Percentiles rank a stretch among this genome's conserved stretches.
These are phyloP conservation scores for Troglohyphantes excavatus DNA, from an alignment of 2,888 invertebrate genomes.

Conservation along the genomic window DNA sequence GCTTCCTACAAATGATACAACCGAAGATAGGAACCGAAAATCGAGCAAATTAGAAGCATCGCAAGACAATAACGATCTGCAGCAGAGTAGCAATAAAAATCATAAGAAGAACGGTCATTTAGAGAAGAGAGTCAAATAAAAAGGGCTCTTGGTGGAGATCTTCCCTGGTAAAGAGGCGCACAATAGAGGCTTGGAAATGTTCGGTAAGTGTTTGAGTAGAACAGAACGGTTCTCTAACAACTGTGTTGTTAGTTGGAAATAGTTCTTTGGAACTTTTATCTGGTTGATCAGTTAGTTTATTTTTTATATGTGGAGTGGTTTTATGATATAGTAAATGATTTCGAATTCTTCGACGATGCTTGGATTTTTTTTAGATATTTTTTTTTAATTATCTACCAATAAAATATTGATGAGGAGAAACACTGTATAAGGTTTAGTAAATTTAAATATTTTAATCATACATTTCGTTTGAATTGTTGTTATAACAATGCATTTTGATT, in stretches of 20 bases:
- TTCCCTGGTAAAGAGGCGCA: not conserved
- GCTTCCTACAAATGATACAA: too few relatives aligned
- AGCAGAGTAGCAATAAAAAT: not conserved
- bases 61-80: not conserved
- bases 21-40: not conserved
- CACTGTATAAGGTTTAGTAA: too few relatives aligned
- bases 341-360: too few relatives aligned
- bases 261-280: slow-evolving; percentile 1
- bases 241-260: slow-evolving; percentile 9
- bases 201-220: not conserved
- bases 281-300: not conserved
- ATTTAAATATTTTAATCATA: too few relatives aligned
- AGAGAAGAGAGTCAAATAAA: slow-evolving; percentile 9
- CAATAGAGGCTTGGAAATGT: slow-evolving; percentile 1
- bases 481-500: too few relatives aligned
- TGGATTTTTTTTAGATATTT: too few relatives aligned
- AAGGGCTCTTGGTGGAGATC: not conserved
- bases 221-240: not conserved
- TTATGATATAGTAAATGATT: too few relatives aligned
- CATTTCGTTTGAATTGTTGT: too few relatives aligned
- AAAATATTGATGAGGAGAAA: too few relatives aligned
- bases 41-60: not conserved
- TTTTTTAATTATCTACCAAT: too few relatives aligned
- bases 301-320: too few relatives aligned
- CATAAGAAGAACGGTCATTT: not conserved